phyloP scores from a whole-genome alignment of 2,888 invertebrate genomes.

The Ophion slaviceki region DNA sequence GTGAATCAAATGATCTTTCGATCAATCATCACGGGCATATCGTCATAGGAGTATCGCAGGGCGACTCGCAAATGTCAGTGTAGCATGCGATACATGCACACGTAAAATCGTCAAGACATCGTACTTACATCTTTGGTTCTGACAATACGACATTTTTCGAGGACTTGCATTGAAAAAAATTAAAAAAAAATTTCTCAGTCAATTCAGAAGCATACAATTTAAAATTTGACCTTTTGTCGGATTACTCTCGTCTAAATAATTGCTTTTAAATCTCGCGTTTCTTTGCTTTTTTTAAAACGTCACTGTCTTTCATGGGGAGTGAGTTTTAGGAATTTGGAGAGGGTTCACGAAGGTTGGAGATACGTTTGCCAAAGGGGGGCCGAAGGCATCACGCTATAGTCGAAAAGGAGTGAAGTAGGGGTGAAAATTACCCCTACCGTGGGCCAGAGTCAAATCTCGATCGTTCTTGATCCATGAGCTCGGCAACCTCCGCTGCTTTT shows the following conservation, averaged over 20 bases:
- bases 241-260: background rate
- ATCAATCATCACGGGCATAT: constrained; percentile 51
- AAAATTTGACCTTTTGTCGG: background rate
- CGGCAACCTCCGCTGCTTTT: constrained; percentile 65
- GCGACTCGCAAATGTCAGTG: background rate
- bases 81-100: background rate
- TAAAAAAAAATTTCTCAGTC: background rate
- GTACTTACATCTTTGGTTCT: background rate
- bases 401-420: constrained; percentile 69
- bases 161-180: background rate
- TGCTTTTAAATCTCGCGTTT: background rate
- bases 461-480: constrained; percentile 60
- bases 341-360: background rate
- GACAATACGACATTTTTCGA: background rate
- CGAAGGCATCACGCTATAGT: constrained; percentile 66
- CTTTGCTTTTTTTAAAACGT: background rate
- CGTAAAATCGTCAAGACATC: background rate
- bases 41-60: background rate
- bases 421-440: constrained; percentile 66
- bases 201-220: background rate
- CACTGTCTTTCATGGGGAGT: background rate
- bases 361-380: constrained; percentile 57
- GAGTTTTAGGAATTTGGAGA: background rate
- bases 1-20: constrained; percentile 63
- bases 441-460: constrained; percentile 66